Percentiles rank a stretch among this genome's conserved stretches.
Evolutionary conservation across 2,888 invertebrate species (phyloP).

Genomic region (Diabrotica balteata): DNA sequence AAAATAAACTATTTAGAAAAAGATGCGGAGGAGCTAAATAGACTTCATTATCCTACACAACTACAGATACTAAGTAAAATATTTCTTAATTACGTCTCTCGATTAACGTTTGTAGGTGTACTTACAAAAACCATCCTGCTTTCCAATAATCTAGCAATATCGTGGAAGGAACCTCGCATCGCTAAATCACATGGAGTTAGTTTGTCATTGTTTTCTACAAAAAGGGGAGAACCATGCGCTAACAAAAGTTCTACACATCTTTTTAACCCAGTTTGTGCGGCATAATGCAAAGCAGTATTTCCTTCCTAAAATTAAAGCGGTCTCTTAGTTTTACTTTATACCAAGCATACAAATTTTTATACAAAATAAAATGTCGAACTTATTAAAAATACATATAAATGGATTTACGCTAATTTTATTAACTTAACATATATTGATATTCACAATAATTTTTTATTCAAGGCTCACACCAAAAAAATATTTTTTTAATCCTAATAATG

Average conservation of each 20-base stretch:
- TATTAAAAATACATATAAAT: background rate
- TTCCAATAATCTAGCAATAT: slow-evolving; percentile 70
- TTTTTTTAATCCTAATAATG: too few species aligned
- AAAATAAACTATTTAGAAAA: too few species aligned
- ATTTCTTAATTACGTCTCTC: too few species aligned
- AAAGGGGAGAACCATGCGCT: slow-evolving; percentile 67
- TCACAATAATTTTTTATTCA: too few species aligned
- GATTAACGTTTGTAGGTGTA: slow-evolving; percentile 32
- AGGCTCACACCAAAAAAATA: too few species aligned
- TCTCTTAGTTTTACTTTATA: background rate
- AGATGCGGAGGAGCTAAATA: too few species aligned
- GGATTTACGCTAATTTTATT: too few species aligned
- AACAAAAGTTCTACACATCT: slow-evolving; percentile 70
- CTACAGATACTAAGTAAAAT: too few species aligned
- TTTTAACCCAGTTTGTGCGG: slow-evolving; percentile 68
- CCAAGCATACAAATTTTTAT: background rate
- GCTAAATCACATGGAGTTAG: slow-evolving; percentile 73
- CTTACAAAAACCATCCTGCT: slow-evolving; percentile 73
- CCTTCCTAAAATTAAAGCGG: slow-evolving; percentile 61
- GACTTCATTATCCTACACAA: too few species aligned
- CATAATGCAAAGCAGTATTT: slow-evolving; percentile 73
- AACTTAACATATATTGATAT: too few species aligned
- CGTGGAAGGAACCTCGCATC: slow-evolving; percentile 66
- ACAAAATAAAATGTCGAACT: background rate
- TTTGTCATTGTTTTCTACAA: slow-evolving; percentile 69